Percentiles rank a stretch among this genome's conserved stretches.
phyloP scores from a whole-genome alignment of 1,140 invertebrate species.

The Sitobion miscanthi region DNA sequence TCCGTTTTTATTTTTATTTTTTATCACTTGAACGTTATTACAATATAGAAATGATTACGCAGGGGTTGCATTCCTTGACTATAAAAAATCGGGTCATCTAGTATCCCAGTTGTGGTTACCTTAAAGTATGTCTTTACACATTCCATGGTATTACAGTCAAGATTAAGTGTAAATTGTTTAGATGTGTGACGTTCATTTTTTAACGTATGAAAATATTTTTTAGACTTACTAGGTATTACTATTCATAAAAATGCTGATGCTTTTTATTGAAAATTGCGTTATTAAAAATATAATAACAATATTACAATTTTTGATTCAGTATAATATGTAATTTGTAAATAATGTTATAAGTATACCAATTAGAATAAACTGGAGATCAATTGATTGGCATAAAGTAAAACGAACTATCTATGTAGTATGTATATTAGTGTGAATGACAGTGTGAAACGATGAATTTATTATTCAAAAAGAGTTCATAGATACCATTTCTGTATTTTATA shows the following conservation, averaged over 20 bases:
- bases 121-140: not conserved
- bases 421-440: not conserved
- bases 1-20: constrained; percentile 13
- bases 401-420: not conserved
- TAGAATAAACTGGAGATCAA: not conserved
- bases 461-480: not conserved
- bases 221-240: not conserved
- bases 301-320: not conserved
- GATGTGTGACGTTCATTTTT: not conserved
- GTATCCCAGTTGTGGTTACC: not conserved
- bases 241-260: not conserved
- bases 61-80: not conserved
- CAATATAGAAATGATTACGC: not conserved
- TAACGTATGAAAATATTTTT: not conserved
- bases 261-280: not conserved
- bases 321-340: not conserved
- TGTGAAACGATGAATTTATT: not conserved
- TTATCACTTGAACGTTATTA: not conserved
- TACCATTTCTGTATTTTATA: not conserved
- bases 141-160: not conserved
- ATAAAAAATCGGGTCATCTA: not conserved
- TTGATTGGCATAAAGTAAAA: not conserved
- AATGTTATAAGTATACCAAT: not conserved
- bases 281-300: not conserved
- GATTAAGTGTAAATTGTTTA: not conserved